Evolutionary conservation across 2,888 invertebrate species (phyloP).

Genomic region (Emmelina monodactyla): DNA sequence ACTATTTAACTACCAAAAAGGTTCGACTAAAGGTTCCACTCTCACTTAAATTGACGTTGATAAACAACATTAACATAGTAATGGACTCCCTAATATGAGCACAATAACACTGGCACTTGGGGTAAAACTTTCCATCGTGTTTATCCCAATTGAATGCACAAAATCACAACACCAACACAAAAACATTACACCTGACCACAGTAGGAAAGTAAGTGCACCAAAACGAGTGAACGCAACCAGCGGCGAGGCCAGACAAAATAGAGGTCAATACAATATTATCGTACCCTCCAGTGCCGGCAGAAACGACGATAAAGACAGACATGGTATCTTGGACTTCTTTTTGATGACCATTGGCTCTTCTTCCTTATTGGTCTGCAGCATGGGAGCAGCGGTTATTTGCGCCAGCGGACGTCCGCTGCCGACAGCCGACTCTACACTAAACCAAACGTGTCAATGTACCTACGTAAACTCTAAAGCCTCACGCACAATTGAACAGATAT

Average conservation of each 20-base stretch:
- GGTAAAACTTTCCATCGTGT: too few relatives aligned
- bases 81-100: too few relatives aligned
- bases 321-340: conserved; percentile 62
- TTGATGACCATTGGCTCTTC: conserved; percentile 57
- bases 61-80: too few relatives aligned
- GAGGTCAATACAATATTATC: conserved; percentile 9
- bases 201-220: conserved; percentile 60
- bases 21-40: too few relatives aligned
- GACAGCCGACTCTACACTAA: conserved; percentile 40
- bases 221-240: conserved; percentile 52
- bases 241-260: conserved; percentile 37
- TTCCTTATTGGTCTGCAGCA: conserved; percentile 51
- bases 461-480: conserved; percentile 38
- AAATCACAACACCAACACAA: conserved; percentile 22
- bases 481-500: conserved; percentile 25
- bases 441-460: conserved; percentile 42
- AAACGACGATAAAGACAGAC: conserved; percentile 53
- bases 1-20: too few relatives aligned
- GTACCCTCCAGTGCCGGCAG: conserved; percentile 61
- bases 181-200: conserved; percentile 55
- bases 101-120: too few relatives aligned
- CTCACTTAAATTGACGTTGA: too few relatives aligned
- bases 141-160: conserved; percentile 25
- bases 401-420: conserved; percentile 50
- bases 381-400: conserved; percentile 32